Conservation (phyloP, 2,797 vertebrate species). For the Muscicapa striata region DNA sequence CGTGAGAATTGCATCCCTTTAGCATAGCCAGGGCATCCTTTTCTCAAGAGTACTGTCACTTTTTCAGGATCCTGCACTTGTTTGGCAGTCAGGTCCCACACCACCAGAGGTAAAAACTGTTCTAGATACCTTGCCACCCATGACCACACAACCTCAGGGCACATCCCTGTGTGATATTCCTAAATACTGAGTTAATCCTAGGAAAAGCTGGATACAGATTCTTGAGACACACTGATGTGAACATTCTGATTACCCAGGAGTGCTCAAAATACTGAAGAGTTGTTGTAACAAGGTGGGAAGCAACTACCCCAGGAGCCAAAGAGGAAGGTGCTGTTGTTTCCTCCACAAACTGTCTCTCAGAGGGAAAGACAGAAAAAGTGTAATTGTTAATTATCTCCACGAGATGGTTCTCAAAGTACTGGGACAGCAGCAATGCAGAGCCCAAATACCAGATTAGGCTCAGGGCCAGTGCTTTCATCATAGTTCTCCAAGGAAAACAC, state of each 20-base stretch:
- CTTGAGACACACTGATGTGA: neutral
- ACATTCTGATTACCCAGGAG: neutral
- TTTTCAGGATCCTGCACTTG: neutral
- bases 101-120: neutral
- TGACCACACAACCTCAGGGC: rapidly evolving
- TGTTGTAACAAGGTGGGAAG: neutral
- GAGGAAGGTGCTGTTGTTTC: neutral
- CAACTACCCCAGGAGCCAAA: neutral
- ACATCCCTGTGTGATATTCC: neutral
- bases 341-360: neutral
- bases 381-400: constrained; percentile 54
- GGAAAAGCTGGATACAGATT: neutral
- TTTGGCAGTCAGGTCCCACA: neutral
- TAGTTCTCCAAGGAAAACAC: neutral
- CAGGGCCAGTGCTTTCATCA: neutral
- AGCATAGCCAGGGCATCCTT: neutral
- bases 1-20: rapidly evolving
- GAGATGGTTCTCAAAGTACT: constrained; percentile 51
- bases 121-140: neutral
- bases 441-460: neutral
- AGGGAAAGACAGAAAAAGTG: constrained; percentile 18
- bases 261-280: neutral
- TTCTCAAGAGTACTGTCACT: neutral
- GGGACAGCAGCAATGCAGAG: neutral
- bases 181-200: neutral